phyloP scores from a whole-genome alignment of 2,113 vertebrate genomes.

The Micromys minutus region DNA sequence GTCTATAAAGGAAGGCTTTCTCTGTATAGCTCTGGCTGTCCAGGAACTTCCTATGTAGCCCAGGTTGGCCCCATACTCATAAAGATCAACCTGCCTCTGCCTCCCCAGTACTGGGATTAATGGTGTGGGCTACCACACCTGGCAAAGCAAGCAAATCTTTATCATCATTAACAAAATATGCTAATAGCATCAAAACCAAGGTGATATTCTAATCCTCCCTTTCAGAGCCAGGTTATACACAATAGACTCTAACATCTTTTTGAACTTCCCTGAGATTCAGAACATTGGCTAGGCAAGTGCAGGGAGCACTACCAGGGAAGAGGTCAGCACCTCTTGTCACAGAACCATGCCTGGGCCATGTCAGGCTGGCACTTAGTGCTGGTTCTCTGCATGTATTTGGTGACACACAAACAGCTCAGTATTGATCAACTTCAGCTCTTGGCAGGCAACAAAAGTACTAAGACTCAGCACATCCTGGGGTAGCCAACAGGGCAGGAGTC shows the following conservation, averaged over 20 bases:
- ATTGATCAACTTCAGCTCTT: not conserved
- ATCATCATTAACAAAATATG: slow-evolving; percentile 73
- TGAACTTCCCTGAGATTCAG: slow-evolving; percentile 3
- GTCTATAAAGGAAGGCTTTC: not conserved
- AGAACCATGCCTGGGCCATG: not conserved
- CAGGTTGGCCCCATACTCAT: not conserved
- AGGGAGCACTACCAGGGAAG: not conserved
- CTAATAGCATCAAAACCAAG: slow-evolving; percentile 43
- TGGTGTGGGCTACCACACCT: not conserved
- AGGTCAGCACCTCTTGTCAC: not conserved
- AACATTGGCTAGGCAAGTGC: not conserved
- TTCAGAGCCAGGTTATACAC: slow-evolving; percentile 75
- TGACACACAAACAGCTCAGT: not conserved
- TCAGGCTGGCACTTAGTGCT: not conserved
- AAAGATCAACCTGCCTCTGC: not conserved
- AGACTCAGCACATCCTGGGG: not conserved
- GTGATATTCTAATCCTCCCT: slow-evolving; percentile 35
- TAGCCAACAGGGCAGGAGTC: not conserved
- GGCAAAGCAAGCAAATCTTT: slow-evolving; percentile 31
- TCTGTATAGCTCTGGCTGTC: not conserved
- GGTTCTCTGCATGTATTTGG: not conserved
- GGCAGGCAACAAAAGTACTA: accelerated
- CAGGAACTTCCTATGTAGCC: not conserved
- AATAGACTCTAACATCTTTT: slow-evolving; percentile 16
- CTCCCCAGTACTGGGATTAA: not conserved